These are phyloP conservation scores for Cynocephalus volans DNA, from an alignment of 2,113 vertebrate species.

Conservation along the genomic window DNA sequence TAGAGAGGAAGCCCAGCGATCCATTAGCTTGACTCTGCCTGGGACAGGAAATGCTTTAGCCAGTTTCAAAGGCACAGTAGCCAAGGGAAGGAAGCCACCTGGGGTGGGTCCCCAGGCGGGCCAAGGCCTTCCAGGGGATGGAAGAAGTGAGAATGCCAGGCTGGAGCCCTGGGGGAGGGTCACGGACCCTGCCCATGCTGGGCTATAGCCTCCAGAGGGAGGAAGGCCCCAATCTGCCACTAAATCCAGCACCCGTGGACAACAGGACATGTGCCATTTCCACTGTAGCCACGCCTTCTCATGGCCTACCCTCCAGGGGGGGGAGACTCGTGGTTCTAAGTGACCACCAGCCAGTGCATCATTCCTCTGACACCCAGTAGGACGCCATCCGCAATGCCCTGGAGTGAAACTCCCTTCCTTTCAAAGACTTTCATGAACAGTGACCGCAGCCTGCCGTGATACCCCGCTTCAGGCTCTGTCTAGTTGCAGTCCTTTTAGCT, in stretches of 20 bases:
- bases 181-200: background rate
- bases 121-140: background rate
- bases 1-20: slow-evolving; percentile 1
- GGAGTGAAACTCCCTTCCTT: background rate
- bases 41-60: slow-evolving; percentile 71
- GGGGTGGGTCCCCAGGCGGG: slow-evolving; percentile 34
- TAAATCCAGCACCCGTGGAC: background rate
- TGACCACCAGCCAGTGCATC: background rate
- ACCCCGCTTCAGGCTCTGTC: too few species aligned
- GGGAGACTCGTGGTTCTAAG: background rate
- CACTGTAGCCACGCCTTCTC: background rate
- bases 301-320: background rate
- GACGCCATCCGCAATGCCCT: background rate
- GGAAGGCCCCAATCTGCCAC: background rate
- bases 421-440: background rate
- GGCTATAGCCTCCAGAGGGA: background rate
- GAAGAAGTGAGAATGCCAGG: background rate
- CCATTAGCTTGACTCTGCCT: background rate
- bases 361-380: background rate
- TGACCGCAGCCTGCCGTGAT: too few species aligned
- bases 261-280: background rate
- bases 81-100: slow-evolving; percentile 72
- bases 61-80: slow-evolving; percentile 69
- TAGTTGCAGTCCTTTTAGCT: background rate
- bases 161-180: background rate